Evolutionary conservation across 37 sponge, comb jelly and placozoan species (phyloP).

Genomic region (Cliona cf. orientalis): DNA sequence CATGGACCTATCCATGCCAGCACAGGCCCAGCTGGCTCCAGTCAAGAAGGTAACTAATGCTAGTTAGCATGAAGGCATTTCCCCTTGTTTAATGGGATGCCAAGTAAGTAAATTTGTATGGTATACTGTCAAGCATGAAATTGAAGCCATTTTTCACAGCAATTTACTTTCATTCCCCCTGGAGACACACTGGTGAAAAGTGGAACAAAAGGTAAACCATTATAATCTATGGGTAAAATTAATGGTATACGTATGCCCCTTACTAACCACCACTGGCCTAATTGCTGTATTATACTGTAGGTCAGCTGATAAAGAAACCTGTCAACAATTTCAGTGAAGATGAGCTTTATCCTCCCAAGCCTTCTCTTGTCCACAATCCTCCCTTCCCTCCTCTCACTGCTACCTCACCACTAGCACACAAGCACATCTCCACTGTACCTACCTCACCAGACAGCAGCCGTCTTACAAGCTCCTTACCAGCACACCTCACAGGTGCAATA

Average conservation of each 20-base stretch:
- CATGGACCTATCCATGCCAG: conserved; percentile 56
- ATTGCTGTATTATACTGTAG: neutral
- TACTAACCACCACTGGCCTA: neutral
- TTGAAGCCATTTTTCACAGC: too few relatives aligned
- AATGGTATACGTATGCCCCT: too few relatives aligned
- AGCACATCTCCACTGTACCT: neutral
- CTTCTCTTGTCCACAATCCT: neutral
- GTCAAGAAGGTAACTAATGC: too few relatives aligned
- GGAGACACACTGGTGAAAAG: too few relatives aligned
- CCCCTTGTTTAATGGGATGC: neutral
- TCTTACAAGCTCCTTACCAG: too few relatives aligned
- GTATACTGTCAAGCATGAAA: too few relatives aligned
- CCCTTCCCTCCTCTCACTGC: conserved; percentile 1
- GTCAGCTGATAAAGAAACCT: neutral
- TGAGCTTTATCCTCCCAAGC: conserved; percentile 17
- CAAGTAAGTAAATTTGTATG: neutral
- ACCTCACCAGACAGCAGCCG: too few relatives aligned
- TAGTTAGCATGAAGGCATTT: neutral
- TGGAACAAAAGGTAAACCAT: too few relatives aligned
- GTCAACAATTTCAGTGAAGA: conserved; percentile 39
- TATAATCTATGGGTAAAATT: too few relatives aligned
- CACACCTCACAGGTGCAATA: too few relatives aligned
- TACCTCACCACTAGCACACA: neutral
- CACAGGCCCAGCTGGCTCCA: neutral
- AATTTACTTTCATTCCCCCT: too few relatives aligned